Percentiles rank a stretch among this genome's conserved stretches.
Evolutionary conservation across 2,888 invertebrate genomes (phyloP).

Genomic region (Aporophyla nigra): DNA sequence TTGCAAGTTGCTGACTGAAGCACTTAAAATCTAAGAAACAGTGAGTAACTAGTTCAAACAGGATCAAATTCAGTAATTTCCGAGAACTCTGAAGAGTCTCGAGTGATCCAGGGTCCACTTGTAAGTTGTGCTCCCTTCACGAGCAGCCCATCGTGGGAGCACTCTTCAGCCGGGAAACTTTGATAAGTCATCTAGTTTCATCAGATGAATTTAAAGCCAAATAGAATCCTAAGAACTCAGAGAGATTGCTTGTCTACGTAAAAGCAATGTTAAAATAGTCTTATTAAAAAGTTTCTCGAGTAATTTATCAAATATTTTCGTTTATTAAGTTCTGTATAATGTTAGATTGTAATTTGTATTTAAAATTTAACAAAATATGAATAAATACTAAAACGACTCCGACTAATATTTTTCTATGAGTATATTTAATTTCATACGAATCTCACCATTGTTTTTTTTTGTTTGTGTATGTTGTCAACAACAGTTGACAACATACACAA

Average conservation of each 20-base stretch:
- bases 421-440: neutral
- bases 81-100: conserved; percentile 59
- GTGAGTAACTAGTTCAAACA: conserved; percentile 60
- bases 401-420: neutral
- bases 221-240: conserved; percentile 30
- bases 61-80: conserved; percentile 62
- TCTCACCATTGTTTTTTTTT: neutral
- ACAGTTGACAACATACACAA: neutral
- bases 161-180: conserved; percentile 61
- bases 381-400: too few relatives aligned
- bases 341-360: too few relatives aligned
- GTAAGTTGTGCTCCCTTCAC: conserved; percentile 65
- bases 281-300: neutral
- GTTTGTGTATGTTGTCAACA: neutral
- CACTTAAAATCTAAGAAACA: conserved; percentile 60
- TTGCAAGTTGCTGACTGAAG: conserved; percentile 39
- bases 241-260: conserved; percentile 10
- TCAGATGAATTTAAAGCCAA: conserved; percentile 40
- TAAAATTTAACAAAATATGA: too few relatives aligned
- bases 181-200: conserved; percentile 59
- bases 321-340: too few relatives aligned
- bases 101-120: conserved; percentile 61
- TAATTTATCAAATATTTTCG: too few relatives aligned
- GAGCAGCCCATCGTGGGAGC: conserved; percentile 54
- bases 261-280: neutral